Conservation (phyloP, 2,888 invertebrate genomes). For the Fabriciana adippe region DNA sequence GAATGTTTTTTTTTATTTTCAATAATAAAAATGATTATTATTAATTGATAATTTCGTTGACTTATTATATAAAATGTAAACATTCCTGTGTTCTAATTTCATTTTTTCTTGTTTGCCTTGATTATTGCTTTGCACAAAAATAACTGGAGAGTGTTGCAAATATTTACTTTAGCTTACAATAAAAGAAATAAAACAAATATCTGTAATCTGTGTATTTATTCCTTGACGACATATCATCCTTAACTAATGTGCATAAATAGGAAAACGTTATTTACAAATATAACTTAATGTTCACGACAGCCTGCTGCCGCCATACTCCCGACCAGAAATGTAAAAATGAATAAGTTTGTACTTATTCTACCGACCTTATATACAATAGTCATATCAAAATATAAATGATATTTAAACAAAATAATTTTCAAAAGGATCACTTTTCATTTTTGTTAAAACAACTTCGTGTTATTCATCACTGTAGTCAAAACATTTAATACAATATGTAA, state of each 20-base stretch:
- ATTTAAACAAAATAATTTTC: conserved; percentile 9
- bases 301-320: conserved; percentile 33
- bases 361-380: conserved; percentile 16
- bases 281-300: conserved; percentile 32
- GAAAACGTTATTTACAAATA: conserved; percentile 71
- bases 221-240: conserved; percentile 58
- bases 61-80: no score
- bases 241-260: conserved; percentile 77
- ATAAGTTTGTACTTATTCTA: conserved; percentile 22
- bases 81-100: no score
- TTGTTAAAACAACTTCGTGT: conserved; percentile 4
- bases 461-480: background rate
- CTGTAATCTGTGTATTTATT: conserved; percentile 64
- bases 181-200: conserved; percentile 56
- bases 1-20: no score
- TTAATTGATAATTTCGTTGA: no score
- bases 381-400: conserved; percentile 25
- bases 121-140: no score
- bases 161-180: background rate
- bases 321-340: conserved; percentile 22
- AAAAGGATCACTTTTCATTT: background rate
- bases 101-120: no score
- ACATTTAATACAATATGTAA: background rate
- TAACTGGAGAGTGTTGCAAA: background rate
- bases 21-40: no score